Conservation (phyloP, 35 echinoderm and acorn worm species). For the Apostichopus parvimensis region DNA sequence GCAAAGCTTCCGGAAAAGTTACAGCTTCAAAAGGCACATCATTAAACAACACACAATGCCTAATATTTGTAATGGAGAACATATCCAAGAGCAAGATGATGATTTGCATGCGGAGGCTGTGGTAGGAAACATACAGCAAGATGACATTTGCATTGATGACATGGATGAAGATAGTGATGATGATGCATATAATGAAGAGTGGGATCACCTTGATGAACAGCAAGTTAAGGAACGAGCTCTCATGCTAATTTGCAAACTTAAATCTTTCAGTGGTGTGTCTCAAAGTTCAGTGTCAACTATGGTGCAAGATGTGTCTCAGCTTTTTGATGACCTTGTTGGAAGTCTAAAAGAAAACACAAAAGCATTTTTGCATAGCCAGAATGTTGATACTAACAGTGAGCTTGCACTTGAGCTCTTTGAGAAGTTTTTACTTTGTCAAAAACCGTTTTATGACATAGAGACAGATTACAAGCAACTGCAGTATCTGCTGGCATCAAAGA, state of each 20-base stretch:
- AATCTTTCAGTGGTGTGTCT: constrained; percentile 35
- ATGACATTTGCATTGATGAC: neutral
- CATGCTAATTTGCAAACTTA: constrained; percentile 23
- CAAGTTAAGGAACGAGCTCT: constrained; percentile 19
- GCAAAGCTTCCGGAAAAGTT: neutral
- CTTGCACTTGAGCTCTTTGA: too few relatives aligned
- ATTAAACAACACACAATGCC: neutral
- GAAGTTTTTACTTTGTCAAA: neutral
- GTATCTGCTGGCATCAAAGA: constrained; percentile 11
- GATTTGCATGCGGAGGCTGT: neutral
- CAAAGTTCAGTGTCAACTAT: constrained; percentile 25
- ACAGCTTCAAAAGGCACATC: neutral
- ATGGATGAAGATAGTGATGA: neutral
- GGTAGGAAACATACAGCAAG: neutral
- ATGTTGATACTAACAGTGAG: neutral
- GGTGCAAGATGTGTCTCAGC: constrained; percentile 22
- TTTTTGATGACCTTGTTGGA: constrained; percentile 40
- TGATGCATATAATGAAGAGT: neutral
- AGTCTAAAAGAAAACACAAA: constrained; percentile 2
- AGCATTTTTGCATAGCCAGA: neutral
- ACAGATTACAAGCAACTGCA: constrained; percentile 6
- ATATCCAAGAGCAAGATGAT: neutral
- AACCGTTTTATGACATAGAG: constrained; percentile 8
- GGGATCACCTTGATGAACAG: constrained; percentile 16
- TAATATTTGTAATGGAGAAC: too few relatives aligned